These are phyloP conservation scores for Lates japonicus DNA, from an alignment of 2,797 vertebrate species.

Conservation along the genomic window DNA sequence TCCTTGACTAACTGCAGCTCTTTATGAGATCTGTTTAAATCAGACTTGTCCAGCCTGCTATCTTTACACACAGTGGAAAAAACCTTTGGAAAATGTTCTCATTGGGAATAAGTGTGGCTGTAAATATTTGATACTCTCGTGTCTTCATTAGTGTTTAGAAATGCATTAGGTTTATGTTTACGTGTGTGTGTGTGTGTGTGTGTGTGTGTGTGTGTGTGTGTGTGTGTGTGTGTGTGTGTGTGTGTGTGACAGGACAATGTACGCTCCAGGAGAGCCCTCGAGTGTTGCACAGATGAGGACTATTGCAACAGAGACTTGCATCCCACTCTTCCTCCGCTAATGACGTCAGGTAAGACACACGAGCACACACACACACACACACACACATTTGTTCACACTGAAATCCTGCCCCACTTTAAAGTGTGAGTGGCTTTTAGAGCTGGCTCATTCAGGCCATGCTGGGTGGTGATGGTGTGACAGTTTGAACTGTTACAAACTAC, in stretches of 20 bases:
- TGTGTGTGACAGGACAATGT: conserved; percentile 88
- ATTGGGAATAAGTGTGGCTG: conserved; percentile 22
- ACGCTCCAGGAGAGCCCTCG: conserved; percentile 90
- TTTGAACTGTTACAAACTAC: conserved; percentile 85
- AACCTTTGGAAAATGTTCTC: conserved; percentile 22
- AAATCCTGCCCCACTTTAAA: conserved; percentile 51
- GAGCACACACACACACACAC: conserved; percentile 9
- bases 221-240: conserved; percentile 11
- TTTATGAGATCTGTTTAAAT: conserved; percentile 54
- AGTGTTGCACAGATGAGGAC: conserved; percentile 94
- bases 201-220: background rate
- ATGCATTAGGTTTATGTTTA: background rate
- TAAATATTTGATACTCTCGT: conserved; percentile 9
- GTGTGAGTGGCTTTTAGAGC: conserved; percentile 48
- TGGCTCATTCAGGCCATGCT: conserved; percentile 42
- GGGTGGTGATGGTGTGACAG: conserved; percentile 76
- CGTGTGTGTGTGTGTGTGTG: conserved; percentile 2
- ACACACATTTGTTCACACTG: conserved; percentile 35
- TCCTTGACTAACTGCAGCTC: conserved; percentile 28
- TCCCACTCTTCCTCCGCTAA: conserved; percentile 92
- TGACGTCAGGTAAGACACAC: conserved; percentile 87
- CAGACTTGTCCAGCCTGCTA: conserved; percentile 12
- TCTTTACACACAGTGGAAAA: conserved; percentile 27
- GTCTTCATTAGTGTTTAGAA: conserved; percentile 10
- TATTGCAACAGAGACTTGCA: conserved; percentile 95